Evolutionary conservation across 2,797 vertebrate genomes (phyloP).

Genomic region (Morelia viridis): DNA sequence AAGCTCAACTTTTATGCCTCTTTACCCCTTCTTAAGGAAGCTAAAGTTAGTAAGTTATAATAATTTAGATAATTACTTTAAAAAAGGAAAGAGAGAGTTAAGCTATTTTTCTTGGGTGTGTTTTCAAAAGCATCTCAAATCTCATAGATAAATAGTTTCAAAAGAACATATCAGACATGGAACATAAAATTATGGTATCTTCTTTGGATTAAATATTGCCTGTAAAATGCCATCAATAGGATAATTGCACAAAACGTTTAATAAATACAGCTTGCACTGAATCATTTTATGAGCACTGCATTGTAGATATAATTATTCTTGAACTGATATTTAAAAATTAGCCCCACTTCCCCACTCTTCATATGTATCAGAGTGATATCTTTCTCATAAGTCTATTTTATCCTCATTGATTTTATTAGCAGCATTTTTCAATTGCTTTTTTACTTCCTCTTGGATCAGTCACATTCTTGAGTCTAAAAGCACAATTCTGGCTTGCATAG

Average conservation of each 20-base stretch:
- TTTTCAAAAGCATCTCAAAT: neutral
- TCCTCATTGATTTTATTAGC: conserved; percentile 21
- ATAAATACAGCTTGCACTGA: conserved; percentile 17
- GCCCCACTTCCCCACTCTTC: conserved; percentile 2
- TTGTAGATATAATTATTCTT: conserved; percentile 20
- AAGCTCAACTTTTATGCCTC: neutral
- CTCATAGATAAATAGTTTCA: conserved; percentile 8
- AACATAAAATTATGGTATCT: neutral
- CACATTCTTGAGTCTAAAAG: conserved; percentile 26
- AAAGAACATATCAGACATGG: conserved; percentile 12
- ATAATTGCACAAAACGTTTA: neutral
- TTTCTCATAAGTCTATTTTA: neutral
- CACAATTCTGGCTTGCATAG: conserved; percentile 33
- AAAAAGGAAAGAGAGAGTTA: neutral
- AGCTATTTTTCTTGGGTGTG: neutral
- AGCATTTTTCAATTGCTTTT: conserved; percentile 33
- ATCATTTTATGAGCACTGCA: neutral
- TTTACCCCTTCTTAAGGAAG: too few relatives aligned
- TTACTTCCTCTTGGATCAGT: conserved; percentile 29
- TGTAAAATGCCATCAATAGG: conserved; percentile 1
- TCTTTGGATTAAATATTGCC: conserved; percentile 8
- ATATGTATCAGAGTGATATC: conserved; percentile 1
- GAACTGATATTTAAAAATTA: conserved; percentile 30
- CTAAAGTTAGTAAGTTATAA: too few relatives aligned
- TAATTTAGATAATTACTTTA: neutral